Base-by-base conservation (phyloP, 2,797 vertebrate genomes). In the Microctenopoma steveboyesi region DNA sequence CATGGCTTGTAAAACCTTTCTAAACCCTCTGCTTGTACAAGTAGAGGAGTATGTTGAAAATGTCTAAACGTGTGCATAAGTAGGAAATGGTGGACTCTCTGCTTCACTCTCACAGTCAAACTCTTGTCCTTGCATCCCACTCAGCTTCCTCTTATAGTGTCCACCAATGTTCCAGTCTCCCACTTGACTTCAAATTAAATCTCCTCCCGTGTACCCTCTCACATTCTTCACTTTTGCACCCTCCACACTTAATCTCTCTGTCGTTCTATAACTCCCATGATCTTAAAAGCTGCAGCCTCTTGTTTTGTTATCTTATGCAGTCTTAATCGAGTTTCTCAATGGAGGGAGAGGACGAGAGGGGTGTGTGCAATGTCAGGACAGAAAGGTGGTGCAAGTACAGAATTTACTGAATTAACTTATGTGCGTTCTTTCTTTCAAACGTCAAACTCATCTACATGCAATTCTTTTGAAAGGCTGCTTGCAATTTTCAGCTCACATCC, bases 1-100 rank as follows among this genome's bases (percentile, higher is more conserved):
- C 5, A 52, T 55, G 64, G 64, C 75, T 76, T 76, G 73, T 83
- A 85, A 88, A 89, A 66, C 22, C 22, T 72, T 86, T 57, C 71
- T 64, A 66, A 76, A 67, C 62, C 76, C 67, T 45, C 37, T 0
- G 16, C 43, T 77, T 65, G 63, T 76, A 71, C 74, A 85, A 84
- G 51, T 22, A 45, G 25, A 5, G 7, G 37, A 42, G 52, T 52
- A 25, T 39, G 49, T 55, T 69, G 64, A 67, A 72, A 65, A 53
- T 63, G 61, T 55, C 47, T 48, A 53, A 72, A 49, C 53, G 27
- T 50, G 45, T 33, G 47, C 53, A 62, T 11, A 28, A 45, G 14
- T 7, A 6, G 30, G 39, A 33, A 37, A 56, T 1, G 40, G 39
- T 42, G 4, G 13, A 35, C 54, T 53, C 39, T 52, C 51, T 14